phyloP scores from a whole-genome alignment of 2,797 vertebrate genomes.

The Chaunax sp. region DNA sequence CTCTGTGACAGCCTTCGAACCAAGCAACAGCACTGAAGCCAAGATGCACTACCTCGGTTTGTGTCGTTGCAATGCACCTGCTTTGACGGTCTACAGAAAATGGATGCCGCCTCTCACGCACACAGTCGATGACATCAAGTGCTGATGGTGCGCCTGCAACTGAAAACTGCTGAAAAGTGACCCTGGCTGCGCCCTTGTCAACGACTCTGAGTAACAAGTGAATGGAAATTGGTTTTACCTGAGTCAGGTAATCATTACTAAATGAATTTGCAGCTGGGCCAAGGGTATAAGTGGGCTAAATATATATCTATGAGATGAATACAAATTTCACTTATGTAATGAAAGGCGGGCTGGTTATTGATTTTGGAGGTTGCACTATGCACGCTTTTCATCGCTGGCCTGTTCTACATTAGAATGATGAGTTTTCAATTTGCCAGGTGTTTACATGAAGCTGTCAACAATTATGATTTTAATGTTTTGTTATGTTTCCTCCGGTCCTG shows the following conservation, averaged over 20 bases:
- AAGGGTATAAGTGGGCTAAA: slow-evolving; percentile 84
- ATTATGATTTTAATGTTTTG: slow-evolving; percentile 62
- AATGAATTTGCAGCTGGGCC: slow-evolving; percentile 86
- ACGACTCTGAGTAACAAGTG: slow-evolving; percentile 84
- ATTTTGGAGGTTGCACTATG: slow-evolving; percentile 78
- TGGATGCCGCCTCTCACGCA: slow-evolving; percentile 17
- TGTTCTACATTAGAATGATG: slow-evolving; percentile 81
- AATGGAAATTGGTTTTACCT: slow-evolving; percentile 90
- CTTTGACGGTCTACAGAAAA: slow-evolving; percentile 47
- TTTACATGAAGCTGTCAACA: slow-evolving; percentile 75
- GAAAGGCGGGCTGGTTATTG: slow-evolving; percentile 78
- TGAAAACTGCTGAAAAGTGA: slow-evolving; percentile 89
- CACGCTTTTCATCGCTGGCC: slow-evolving; percentile 71
- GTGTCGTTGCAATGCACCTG: slow-evolving; percentile 50
- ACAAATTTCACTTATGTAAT: slow-evolving; percentile 89
- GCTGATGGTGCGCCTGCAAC: slow-evolving; percentile 82
- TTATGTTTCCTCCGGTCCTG: slow-evolving; percentile 47
- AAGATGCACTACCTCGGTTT: slow-evolving; percentile 47
- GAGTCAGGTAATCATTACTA: slow-evolving; percentile 96
- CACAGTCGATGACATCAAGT: slow-evolving; percentile 80
- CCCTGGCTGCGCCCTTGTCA: slow-evolving; percentile 89
- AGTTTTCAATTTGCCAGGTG: slow-evolving; percentile 80
- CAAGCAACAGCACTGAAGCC: slow-evolving; percentile 54
- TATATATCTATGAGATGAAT: slow-evolving; percentile 85
- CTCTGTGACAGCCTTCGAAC: slow-evolving; percentile 71